Evolutionary conservation across 2,797 vertebrate genomes (phyloP).

Genomic region (Argya squamiceps): DNA sequence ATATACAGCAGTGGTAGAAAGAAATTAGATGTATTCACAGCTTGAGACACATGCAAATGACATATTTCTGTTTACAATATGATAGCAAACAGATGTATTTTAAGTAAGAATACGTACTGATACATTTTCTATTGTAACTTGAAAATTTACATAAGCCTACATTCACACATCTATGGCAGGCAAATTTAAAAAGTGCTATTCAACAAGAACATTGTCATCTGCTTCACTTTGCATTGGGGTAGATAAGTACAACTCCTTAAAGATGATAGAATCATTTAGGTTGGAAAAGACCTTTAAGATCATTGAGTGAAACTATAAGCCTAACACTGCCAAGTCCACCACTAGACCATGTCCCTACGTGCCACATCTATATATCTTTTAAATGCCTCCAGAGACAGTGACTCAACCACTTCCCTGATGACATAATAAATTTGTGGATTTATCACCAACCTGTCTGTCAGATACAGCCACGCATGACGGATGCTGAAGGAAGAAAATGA

Average conservation of each 20-base stretch:
- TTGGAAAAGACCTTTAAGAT: not conserved
- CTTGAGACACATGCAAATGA: not conserved
- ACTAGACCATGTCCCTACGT: not conserved
- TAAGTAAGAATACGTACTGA: not conserved
- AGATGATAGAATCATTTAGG: not conserved
- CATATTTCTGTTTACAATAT: not conserved
- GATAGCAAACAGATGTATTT: not conserved
- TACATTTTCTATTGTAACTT: not conserved
- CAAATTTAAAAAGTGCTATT: not conserved
- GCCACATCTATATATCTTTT: not conserved
- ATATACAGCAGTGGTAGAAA: not conserved
- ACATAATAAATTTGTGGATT: not conserved
- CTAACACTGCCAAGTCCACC: not conserved
- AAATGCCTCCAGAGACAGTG: not conserved
- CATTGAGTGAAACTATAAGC: not conserved
- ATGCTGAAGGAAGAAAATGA: not conserved
- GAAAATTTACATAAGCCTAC: not conserved
- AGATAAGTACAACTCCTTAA: not conserved
- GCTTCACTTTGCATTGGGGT: not conserved
- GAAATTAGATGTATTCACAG: not conserved
- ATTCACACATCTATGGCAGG: not conserved
- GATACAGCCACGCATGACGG: not conserved
- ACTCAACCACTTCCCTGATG: not conserved
- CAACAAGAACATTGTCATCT: not conserved
- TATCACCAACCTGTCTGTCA: not conserved